phyloP scores from a whole-genome alignment of 2,113 vertebrate genomes.

The Chaetodon auriga region DNA sequence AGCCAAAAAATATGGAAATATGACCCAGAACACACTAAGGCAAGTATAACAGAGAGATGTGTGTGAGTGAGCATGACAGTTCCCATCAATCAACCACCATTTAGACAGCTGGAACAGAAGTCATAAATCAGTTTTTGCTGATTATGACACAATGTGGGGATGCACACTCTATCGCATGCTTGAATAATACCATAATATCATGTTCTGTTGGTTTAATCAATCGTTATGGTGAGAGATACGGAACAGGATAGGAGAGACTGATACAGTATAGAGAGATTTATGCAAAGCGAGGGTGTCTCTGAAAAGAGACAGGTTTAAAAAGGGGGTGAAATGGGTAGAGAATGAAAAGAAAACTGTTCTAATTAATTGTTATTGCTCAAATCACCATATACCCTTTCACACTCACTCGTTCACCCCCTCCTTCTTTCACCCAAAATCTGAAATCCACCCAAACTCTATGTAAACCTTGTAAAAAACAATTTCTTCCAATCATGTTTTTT shows the following conservation, averaged over 20 bases:
- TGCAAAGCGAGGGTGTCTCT: neutral
- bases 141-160: constrained; percentile 23
- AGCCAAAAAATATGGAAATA: neutral
- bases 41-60: neutral
- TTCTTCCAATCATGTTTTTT: too few species aligned
- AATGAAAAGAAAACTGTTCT: neutral
- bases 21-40: neutral
- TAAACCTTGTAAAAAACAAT: neutral
- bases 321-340: neutral
- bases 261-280: neutral
- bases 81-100: constrained; percentile 35
- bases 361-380: neutral
- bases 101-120: constrained; percentile 23
- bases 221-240: neutral
- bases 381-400: neutral
- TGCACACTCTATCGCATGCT: neutral
- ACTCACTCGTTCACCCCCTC: neutral
- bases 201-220: constrained; percentile 4
- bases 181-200: neutral
- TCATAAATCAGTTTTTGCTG: constrained; percentile 21
- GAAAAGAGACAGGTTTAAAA: neutral
- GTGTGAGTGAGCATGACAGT: constrained; percentile 1
- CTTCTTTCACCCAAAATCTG: too few species aligned
- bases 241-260: neutral
- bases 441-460: neutral